Percentiles rank a stretch among this genome's conserved stretches.
Conservation (phyloP, 1,140 invertebrate genomes). For the honey bee (Apis mellifera) region DNA sequence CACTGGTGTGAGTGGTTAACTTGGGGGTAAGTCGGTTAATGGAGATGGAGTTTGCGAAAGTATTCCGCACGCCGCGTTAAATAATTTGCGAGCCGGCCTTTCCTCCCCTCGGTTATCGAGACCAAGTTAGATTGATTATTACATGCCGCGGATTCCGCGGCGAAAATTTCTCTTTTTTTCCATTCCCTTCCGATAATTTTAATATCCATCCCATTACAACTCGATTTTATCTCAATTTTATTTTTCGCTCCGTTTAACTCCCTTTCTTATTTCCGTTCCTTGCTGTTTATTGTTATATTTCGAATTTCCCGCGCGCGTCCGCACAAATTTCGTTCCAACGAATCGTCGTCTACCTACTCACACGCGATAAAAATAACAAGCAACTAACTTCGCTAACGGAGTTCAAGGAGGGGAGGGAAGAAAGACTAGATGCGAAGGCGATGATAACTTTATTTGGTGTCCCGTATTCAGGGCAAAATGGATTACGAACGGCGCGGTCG, state of each 20-base stretch:
- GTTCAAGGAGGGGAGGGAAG: not conserved
- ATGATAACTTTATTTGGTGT: conserved; percentile 52
- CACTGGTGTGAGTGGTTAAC: conserved; percentile 11
- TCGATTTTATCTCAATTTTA: too few relatives aligned
- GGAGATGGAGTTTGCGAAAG: conserved; percentile 45
- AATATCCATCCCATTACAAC: not conserved
- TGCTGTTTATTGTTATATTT: too few relatives aligned
- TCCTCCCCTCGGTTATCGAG: not conserved
- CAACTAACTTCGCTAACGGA: not conserved
- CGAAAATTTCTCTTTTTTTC: not conserved
- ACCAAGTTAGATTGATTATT: conserved; percentile 31
- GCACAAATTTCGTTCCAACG: too few relatives aligned
- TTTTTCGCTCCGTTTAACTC: too few relatives aligned
- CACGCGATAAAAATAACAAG: not conserved
- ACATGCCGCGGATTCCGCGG: not conserved
- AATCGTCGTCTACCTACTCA: too few relatives aligned
- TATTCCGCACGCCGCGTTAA: conserved; percentile 31
- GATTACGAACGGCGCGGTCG: conserved; percentile 47
- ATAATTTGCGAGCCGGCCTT: conserved; percentile 28
- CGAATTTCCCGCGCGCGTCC: too few relatives aligned
- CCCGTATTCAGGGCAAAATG: conserved; percentile 54
- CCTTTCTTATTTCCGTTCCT: too few relatives aligned
- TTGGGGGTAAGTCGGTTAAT: conserved; percentile 33
- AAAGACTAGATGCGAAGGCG: conserved; percentile 29
- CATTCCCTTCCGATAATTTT: not conserved